These are phyloP conservation scores for Baronia brevicornis DNA, from an alignment of 2,888 invertebrate species.

Conservation along the genomic window DNA sequence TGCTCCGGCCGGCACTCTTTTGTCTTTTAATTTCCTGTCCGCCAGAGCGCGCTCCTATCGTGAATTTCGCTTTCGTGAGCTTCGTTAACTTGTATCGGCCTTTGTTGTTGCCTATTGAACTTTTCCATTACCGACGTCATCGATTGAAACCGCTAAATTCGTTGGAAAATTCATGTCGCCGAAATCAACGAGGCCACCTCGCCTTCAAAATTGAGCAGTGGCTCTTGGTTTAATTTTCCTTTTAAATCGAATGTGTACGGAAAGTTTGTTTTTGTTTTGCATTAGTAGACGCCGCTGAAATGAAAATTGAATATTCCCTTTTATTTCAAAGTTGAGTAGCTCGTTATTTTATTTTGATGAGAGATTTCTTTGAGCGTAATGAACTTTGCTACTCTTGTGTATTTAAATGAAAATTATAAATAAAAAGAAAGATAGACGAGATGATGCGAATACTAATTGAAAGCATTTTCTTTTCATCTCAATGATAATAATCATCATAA, in stretches of 20 bases:
- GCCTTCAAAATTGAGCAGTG: slow-evolving; percentile 43
- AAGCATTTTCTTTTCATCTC: too few species aligned
- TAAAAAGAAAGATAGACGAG: too few species aligned
- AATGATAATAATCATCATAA: too few species aligned
- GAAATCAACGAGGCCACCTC: slow-evolving; percentile 33
- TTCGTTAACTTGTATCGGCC: slow-evolving; percentile 70
- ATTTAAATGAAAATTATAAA: too few species aligned
- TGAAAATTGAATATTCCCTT: background rate
- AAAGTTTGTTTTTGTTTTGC: slow-evolving; percentile 49
- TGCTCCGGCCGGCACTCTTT: slow-evolving; percentile 65
- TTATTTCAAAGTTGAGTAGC: too few species aligned
- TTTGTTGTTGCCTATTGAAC: slow-evolving; percentile 72
- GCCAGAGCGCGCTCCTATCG: slow-evolving; percentile 58
- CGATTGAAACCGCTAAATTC: slow-evolving; percentile 68
- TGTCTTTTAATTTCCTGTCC: slow-evolving; percentile 74
- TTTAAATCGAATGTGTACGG: slow-evolving; percentile 49
- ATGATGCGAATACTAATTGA: too few species aligned
- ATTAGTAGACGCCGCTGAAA: slow-evolving; percentile 28
- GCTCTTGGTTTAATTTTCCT: slow-evolving; percentile 44
- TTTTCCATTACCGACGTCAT: slow-evolving; percentile 69
- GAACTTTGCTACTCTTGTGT: too few species aligned
- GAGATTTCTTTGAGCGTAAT: too few species aligned
- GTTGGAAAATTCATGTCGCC: slow-evolving; percentile 55
- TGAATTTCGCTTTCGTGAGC: slow-evolving; percentile 69
- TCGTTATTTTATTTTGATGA: too few species aligned